Evolutionary conservation across 53 echinoderm and acorn worm genomes (phyloP).

Genomic region (Henricia sp.): DNA sequence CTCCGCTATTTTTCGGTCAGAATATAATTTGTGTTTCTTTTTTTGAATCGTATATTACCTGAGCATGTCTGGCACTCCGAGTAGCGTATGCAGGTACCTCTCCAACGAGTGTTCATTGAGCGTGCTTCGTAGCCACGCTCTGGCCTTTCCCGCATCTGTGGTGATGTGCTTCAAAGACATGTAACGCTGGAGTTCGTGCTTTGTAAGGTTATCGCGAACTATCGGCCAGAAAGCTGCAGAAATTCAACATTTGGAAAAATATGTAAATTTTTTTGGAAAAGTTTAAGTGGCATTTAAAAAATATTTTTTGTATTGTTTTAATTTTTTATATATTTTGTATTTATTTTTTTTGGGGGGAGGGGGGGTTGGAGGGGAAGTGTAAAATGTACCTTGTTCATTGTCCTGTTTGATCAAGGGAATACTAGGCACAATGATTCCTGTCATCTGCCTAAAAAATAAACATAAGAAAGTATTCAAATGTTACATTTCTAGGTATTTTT

Average conservation of each 20-base stretch:
- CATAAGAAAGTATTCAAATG: no score
- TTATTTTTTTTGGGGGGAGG: no score
- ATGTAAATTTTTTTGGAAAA: no score
- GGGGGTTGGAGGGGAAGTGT: no score
- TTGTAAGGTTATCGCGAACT: conserved; percentile 82
- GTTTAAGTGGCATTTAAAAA: no score
- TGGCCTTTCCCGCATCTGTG: conserved; percentile 86
- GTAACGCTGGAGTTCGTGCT: conserved; percentile 92
- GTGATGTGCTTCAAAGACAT: conserved; percentile 82
- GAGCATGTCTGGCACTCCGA: conserved; percentile 63
- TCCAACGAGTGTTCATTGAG: conserved; percentile 96
- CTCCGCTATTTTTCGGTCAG: no score
- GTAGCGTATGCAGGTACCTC: conserved; percentile 84
- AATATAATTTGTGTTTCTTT: no score
- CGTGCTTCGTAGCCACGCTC: conserved; percentile 93
- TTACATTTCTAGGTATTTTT: no score
- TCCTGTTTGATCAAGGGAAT: conserved; percentile 79
- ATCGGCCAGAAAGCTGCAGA: conserved; percentile 84
- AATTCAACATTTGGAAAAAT: no score
- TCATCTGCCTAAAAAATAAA: conserved; percentile 77
- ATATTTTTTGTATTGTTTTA: no score
- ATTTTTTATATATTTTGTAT: no score
- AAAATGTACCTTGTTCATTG: conserved; percentile 69
- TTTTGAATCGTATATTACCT: conserved; percentile 54
- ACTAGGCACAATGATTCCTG: conserved; percentile 74